phyloP scores from a whole-genome alignment of 2,888 invertebrate genomes.

The Lasius platythorax region DNA sequence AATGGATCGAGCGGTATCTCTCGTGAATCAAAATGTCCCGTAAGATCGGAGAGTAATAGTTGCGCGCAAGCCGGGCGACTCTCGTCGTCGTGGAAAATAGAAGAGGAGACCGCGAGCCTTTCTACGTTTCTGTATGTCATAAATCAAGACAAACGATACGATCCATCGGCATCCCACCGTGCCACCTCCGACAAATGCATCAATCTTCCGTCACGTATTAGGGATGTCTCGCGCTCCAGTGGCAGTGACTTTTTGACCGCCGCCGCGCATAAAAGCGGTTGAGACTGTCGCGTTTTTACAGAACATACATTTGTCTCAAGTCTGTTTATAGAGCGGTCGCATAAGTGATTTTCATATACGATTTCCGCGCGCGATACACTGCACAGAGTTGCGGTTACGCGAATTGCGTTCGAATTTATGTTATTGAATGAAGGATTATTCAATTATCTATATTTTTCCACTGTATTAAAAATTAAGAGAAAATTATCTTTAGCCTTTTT shows the following conservation, averaged over 20 bases:
- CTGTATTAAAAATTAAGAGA: constrained; percentile 1
- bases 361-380: background rate
- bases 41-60: constrained; percentile 27
- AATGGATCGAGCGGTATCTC: constrained; percentile 33
- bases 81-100: constrained; percentile 38
- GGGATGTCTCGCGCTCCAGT: constrained; percentile 54
- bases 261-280: constrained; percentile 57
- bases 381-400: background rate
- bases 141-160: constrained; percentile 72
- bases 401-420: background rate
- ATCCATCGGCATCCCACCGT: constrained; percentile 60
- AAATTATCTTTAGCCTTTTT: constrained; percentile 6
- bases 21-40: constrained; percentile 46
- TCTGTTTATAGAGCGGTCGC: background rate
- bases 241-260: constrained; percentile 71
- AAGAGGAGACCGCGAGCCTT: constrained; percentile 51
- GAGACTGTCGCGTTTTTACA: constrained; percentile 50
- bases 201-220: constrained; percentile 67
- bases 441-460: background rate
- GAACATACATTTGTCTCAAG: constrained; percentile 23
- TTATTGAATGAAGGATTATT: constrained; percentile 14
- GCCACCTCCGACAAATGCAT: constrained; percentile 66
- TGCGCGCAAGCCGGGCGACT: constrained; percentile 39
- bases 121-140: constrained; percentile 58
- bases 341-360: constrained; percentile 2